Base-by-base conservation (phyloP, 2,113 vertebrate species). In the Corydoras sp. region DNA sequence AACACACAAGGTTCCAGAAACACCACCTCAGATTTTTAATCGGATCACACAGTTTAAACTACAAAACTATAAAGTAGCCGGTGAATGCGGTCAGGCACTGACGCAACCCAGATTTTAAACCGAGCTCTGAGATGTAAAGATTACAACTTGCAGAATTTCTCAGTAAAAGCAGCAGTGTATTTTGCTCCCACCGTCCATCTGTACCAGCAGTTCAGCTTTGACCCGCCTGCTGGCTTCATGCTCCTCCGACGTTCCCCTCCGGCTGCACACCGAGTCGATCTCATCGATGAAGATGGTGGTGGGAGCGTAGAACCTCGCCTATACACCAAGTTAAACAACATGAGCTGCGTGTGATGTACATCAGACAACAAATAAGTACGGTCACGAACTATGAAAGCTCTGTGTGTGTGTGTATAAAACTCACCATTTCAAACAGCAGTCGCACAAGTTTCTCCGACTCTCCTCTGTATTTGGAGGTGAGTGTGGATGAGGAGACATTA, bases 231-330 rank as follows among this genome's bases (percentile, higher is more conserved):
- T 99, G 65, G 97, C 96, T 81, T 99, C 97, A 0, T 99, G 97
- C 18, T 99, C 96, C 78, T 98, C 97, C 0, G 97, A 98, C 0
- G 95, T 98, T 13, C 96, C 97, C 82, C 97, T 91, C 69, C 95
- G 94, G 82, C 96, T 98, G 83, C 97, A 99, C 80, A 99, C 98
- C 31, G 97, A 98, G 83, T 99, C 97, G n/a, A 99, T 98, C 76
- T 99, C 97, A 70, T 99, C 96, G 32, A 99, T 96, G 85, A 99
- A 99, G 87, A 99, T 99, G 2, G 97, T 99, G 30, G 96, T 93
- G 0, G 97, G 97, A 77, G 97, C 95, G 48, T 98, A 98, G 85
- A 95, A 97, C 73, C 96, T 90, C 50, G 97, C 97, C 97, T 99
- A 80, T n/a, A 76, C 9, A 51, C 74, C 78, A 54, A 83, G 62